Percentiles rank a stretch among this genome's conserved stretches.
These are phyloP conservation scores for Megalopta genalis DNA, from an alignment of 1,140 invertebrate genomes.

Conservation along the genomic window DNA sequence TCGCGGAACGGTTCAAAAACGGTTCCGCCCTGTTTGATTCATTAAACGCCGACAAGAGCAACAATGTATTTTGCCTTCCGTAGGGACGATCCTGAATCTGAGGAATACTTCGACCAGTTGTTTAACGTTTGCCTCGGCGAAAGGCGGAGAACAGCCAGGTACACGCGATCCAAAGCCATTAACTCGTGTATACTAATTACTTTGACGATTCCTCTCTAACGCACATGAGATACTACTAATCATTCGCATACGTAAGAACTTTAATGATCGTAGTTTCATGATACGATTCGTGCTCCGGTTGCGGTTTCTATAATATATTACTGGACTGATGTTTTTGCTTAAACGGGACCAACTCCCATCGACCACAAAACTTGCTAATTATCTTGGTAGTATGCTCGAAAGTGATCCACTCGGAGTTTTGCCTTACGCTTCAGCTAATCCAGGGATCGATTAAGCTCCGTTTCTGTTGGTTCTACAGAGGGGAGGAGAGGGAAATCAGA, in stretches of 20 bases:
- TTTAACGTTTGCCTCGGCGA: slow-evolving; percentile 74
- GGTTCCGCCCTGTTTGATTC: neutral
- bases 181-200: neutral
- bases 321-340: neutral
- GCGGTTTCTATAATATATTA: neutral
- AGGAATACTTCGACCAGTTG: slow-evolving; percentile 75
- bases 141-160: slow-evolving; percentile 63
- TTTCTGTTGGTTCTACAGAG: slow-evolving; percentile 51
- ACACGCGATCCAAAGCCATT: slow-evolving; percentile 36
- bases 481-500: slow-evolving; percentile 72
- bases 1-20: neutral
- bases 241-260: neutral
- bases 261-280: neutral
- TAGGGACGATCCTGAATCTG: slow-evolving; percentile 75
- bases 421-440: no score
- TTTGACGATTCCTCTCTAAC: neutral
- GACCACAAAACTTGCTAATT: no score
- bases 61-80: slow-evolving; percentile 58
- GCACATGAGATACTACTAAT: neutral
- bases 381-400: no score
- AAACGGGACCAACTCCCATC: no score
- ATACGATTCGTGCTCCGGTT: neutral
- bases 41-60: no score
- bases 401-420: no score
- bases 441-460: no score